Evolutionary conservation across 2,113 vertebrate genomes (phyloP).

Genomic region (Sitta europaea): DNA sequence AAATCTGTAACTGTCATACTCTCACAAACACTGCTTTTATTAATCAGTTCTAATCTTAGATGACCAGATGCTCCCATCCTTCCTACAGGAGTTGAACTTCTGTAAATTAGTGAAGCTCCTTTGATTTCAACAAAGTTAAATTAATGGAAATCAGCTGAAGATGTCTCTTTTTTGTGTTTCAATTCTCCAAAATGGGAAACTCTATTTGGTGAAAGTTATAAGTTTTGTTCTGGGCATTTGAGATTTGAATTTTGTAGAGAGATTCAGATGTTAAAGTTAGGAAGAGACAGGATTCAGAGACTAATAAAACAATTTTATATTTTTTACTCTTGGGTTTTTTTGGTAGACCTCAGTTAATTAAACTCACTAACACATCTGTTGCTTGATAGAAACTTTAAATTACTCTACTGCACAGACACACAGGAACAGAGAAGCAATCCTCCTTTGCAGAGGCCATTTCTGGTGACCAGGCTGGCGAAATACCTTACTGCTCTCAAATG

Average conservation of each 20-base stretch:
- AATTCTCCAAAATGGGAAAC: neutral
- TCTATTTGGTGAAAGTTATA: neutral
- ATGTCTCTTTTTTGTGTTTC: neutral
- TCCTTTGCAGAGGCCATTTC: neutral
- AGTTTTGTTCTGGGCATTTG: neutral
- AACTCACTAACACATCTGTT: neutral
- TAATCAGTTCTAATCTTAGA: neutral
- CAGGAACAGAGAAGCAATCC: neutral
- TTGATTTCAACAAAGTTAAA: neutral
- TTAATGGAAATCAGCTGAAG: neutral
- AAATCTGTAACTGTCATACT: neutral
- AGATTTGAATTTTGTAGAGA: neutral
- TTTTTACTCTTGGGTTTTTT: too few species aligned
- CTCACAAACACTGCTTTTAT: neutral
- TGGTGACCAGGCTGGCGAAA: neutral
- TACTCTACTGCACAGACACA: neutral
- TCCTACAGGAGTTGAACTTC: neutral
- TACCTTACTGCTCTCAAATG: neutral
- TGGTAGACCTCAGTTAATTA: neutral
- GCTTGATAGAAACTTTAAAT: neutral
- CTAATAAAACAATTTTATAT: too few species aligned
- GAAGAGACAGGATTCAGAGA: neutral
- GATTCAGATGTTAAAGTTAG: neutral
- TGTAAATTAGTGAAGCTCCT: neutral
- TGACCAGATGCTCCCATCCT: neutral